Base-by-base conservation (phyloP, 1,140 invertebrate species). In the Dendrolimus punctatus region DNA sequence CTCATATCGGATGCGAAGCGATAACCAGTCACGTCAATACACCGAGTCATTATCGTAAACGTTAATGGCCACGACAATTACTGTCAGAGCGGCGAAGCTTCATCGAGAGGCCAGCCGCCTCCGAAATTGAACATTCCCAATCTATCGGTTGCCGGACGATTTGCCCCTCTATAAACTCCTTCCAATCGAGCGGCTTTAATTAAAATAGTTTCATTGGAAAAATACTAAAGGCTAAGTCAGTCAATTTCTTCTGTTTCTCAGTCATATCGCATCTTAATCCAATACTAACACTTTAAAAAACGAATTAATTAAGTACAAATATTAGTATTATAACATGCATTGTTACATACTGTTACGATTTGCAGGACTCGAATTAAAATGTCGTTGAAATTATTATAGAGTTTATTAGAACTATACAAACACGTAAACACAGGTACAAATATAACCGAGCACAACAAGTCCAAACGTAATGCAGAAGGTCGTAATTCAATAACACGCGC, bases 21-120 rank as follows among this genome's bases (percentile, higher is more conserved):
- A 74, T 73, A 66, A 56, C 55, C 53, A 69, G 58, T 55, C 59
- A 57, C 73, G 73, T 85, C 80, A 83, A 83, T 81, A 73, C 71
- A 69, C 68, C 56, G 57, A 68, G 73, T 69, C 72, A 80, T 81
- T 82, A 77, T 79, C 80, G 78, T 85, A 81, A 85, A 85, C 76
- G 77, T 82, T 85, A 83, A 85, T 82, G 80, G 72, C 68, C 61
- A 71, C 66, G 71, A 78, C 80, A 80, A 83, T 85, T 83, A 83
- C 74, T 60, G 60, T 40, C 56, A 60, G 23, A 23, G 67, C 68
- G 66, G 66, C 64, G 57, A 62, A 79, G 69, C 79, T 74, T 68
- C 74, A 69, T 76, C 71, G 62, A 63, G 68, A 76, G 68, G 51
- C 63, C 23, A 23, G 23, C 23, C 47, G 61, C 63, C 67, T 59